Conservation (phyloP, 2,888 invertebrate species). For the Calliphora vomitoria region DNA sequence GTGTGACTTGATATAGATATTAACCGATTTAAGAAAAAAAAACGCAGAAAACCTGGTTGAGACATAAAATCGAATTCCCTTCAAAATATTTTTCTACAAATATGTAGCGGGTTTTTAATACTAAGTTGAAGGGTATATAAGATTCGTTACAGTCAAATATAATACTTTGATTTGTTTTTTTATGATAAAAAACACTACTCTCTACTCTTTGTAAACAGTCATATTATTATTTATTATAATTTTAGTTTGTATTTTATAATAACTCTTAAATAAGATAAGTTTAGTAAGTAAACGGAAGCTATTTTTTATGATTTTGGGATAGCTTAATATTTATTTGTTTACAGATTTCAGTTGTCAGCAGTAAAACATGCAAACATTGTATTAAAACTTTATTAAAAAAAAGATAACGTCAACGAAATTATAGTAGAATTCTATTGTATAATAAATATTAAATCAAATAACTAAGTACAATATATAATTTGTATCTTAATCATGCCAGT, state of each 20-base stretch:
- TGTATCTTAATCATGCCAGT: slow-evolving; percentile 3
- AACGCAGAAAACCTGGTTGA: too few species aligned
- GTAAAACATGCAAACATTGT: slow-evolving; percentile 39
- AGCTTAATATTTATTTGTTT: slow-evolving; percentile 11
- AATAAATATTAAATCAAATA: background rate
- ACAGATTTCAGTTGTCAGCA: background rate
- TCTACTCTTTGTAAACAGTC: background rate
- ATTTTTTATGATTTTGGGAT: background rate
- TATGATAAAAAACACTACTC: slow-evolving; percentile 11
- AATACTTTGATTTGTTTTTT: background rate
- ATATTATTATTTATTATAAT: slow-evolving; percentile 4
- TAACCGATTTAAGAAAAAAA: too few species aligned
- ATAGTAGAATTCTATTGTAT: background rate
- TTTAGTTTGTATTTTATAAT: slow-evolving; percentile 6
- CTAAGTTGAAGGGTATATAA: too few species aligned
- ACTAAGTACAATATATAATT: background rate
- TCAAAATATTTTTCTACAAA: too few species aligned
- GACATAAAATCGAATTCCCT: too few species aligned
- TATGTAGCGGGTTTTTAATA: too few species aligned
- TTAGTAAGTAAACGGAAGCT: slow-evolving; percentile 22
- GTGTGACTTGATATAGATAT: too few species aligned
- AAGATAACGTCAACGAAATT: slow-evolving; percentile 39
- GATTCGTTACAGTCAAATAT: too few species aligned
- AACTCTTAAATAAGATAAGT: background rate
- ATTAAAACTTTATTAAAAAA: slow-evolving; percentile 36